Evolutionary conservation across 2,888 invertebrate genomes (phyloP), one percentile per base, ranked within the genome.

Genomic region (Macrophya alboannulata): DNA sequence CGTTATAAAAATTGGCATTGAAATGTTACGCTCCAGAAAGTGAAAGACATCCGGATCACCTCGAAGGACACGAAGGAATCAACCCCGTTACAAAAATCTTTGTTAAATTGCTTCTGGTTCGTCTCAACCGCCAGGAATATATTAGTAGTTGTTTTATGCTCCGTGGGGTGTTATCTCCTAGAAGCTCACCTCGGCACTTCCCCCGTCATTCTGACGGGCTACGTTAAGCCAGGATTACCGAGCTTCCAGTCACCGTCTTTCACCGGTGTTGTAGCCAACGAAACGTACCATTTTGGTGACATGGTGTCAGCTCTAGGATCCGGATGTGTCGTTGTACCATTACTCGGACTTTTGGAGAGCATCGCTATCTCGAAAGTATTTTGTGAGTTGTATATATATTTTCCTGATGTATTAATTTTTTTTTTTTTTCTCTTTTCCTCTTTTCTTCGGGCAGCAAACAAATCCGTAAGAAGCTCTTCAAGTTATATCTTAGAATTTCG

Each of bases 91-190:
- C 95, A 95, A 88, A 94, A 93, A 81, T 87, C 93, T 10, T 87
- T 95, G 25, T 93, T 95, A 62, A 96, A 96, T 90, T 92, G 95
- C 72, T 94, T 97, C 79, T 97, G 97, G 97, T 95, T 97, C 90
- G 94, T 97, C 77, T 96, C 97, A 86, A 97, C 97, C 43, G 96
- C 96, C 0, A 94, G 97, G 87, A 97, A 97, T 94, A 97, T 97
- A 88, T 94, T 97, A 68, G 96, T 97, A 43, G 97, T 97, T 86
- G 94, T 97, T 37, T 93, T 96, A 25, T 96, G 96, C 91, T 96
- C 96, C 0, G 94, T 95, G 8, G 94, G 96, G 83, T 96, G 96
- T 0, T 97, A 96, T 93, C 94, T 95, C 89, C 95, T 96, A 92
- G 96, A 96, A 91, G 93, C 94, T 68, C 94, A 95, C 91, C 94